Evolutionary conservation across 1,140 invertebrate species (phyloP).

Genomic region (Drosophila suzukii): DNA sequence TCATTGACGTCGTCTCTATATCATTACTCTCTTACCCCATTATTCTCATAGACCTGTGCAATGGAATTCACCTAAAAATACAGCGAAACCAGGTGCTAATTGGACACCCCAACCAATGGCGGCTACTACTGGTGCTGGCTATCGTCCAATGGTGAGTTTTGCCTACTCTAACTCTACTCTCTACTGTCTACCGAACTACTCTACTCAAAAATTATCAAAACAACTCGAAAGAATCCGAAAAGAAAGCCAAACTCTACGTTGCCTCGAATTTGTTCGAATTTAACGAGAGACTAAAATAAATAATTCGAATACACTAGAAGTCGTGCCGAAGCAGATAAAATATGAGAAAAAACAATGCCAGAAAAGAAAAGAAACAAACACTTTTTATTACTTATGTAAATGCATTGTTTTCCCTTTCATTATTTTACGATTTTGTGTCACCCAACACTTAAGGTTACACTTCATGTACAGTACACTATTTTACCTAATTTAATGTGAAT

Average conservation of each 20-base stretch:
- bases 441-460: slow-evolving; percentile 32
- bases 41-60: slow-evolving; percentile 88
- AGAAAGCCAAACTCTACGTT: slow-evolving; percentile 31
- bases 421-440: slow-evolving; percentile 56
- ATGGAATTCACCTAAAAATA: slow-evolving; percentile 94
- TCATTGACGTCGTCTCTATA: slow-evolving; percentile 79
- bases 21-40: slow-evolving; percentile 82
- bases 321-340: slow-evolving; percentile 41
- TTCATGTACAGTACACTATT: slow-evolving; percentile 40
- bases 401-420: slow-evolving; percentile 28
- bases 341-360: slow-evolving; percentile 24
- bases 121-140: slow-evolving; percentile 92
- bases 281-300: slow-evolving; percentile 23
- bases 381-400: slow-evolving; percentile 17
- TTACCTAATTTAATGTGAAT: slow-evolving; percentile 35
- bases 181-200: slow-evolving; percentile 65
- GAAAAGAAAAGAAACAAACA: slow-evolving; percentile 20
- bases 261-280: slow-evolving; percentile 37
- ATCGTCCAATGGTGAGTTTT: slow-evolving; percentile 92
- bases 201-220: slow-evolving; percentile 29
- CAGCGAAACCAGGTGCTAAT: slow-evolving; percentile 89
- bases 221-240: slow-evolving; percentile 45
- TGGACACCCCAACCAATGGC: slow-evolving; percentile 95
- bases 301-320: slow-evolving; percentile 37
- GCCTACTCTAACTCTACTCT: slow-evolving; percentile 68